Percentiles rank a stretch among this genome's conserved stretches.
Conservation (phyloP, 30 jellyfish, hydroid and myxozoan species). For the Cassiopea andromeda region DNA sequence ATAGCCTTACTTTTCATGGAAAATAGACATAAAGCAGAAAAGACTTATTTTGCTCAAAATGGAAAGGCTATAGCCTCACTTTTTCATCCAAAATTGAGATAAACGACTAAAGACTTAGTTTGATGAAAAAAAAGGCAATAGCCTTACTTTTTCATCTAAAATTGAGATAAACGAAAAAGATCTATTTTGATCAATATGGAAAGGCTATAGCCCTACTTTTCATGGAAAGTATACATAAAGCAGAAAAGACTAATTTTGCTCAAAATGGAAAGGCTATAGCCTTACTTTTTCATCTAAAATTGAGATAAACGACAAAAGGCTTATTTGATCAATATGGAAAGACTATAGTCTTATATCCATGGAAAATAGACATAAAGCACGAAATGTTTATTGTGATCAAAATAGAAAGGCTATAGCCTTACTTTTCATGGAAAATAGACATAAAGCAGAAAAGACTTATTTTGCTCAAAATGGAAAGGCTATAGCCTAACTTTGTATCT, state of each 20-base stretch:
- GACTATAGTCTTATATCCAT: background rate
- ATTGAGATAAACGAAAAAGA: background rate
- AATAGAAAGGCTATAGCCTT: background rate
- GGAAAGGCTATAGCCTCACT: background rate
- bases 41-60: too few relatives aligned
- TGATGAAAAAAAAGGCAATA: too few relatives aligned
- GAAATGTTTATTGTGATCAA: background rate
- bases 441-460: background rate
- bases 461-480: too few relatives aligned
- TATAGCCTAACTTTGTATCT: too few relatives aligned
- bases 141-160: background rate
- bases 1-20: too few relatives aligned
- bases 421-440: background rate
- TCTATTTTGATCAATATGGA: background rate
- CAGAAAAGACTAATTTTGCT: background rate
- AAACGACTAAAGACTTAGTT: too few relatives aligned
- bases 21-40: too few relatives aligned
- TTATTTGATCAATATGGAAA: background rate
- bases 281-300: background rate
- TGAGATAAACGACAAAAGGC: background rate
- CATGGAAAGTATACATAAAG: background rate
- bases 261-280: background rate
- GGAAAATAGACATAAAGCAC: background rate
- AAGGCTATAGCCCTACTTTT: background rate
- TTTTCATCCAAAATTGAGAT: background rate